Conservation (phyloP, 2,797 vertebrate species). For the Acanthornis magna region DNA sequence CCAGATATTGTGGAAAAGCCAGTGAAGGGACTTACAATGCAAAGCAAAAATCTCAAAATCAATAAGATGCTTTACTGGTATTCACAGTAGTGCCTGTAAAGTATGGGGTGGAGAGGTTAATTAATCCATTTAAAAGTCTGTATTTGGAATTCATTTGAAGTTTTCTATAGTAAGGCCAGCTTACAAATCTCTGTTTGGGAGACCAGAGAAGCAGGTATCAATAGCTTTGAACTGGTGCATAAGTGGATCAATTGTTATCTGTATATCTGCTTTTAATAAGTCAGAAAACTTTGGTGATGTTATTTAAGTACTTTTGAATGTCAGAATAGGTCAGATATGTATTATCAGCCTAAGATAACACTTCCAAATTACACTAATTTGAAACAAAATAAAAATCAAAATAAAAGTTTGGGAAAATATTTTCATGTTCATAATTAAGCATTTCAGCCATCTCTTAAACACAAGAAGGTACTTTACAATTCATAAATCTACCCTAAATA, state of each 20-base stretch:
- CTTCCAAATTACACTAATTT: not conserved
- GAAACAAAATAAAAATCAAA: not conserved
- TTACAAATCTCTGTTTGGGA: not conserved
- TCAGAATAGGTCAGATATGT: not conserved
- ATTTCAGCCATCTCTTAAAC: not conserved
- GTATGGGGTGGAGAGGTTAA: not conserved
- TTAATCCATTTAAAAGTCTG: conserved; percentile 17
- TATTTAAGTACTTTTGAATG: not conserved
- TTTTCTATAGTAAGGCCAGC: not conserved
- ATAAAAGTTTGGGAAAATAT: not conserved
- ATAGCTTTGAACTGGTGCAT: not conserved
- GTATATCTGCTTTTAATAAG: not conserved
- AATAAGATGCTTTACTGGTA: conserved; percentile 25
- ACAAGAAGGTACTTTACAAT: not conserved
- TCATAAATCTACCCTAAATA: not conserved
- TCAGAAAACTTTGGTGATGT: not conserved
- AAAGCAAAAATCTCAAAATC: conserved; percentile 51
- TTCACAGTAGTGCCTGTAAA: conserved; percentile 3
- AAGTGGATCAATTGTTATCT: not conserved
- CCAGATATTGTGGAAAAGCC: not conserved
- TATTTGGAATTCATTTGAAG: conserved; percentile 38
- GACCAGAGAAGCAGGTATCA: not conserved
- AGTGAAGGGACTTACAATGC: not conserved
- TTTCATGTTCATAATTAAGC: not conserved
- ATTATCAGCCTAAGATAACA: not conserved